Evolutionary conservation across 2,113 vertebrate species (phyloP), one percentile per base, ranked within the genome.

Genomic region (Misgurnus anguillicaudatus): DNA sequence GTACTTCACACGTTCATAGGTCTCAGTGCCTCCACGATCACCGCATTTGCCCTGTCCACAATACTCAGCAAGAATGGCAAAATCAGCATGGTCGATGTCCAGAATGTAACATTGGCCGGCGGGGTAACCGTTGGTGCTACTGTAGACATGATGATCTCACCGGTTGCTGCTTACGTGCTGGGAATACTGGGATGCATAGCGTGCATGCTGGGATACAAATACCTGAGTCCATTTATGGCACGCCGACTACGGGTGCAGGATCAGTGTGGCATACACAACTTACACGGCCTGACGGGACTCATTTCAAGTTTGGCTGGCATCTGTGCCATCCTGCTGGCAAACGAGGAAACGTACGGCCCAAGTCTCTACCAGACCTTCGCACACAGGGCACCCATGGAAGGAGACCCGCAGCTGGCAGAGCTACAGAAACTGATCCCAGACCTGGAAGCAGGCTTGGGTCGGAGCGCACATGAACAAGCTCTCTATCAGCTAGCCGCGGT

Each of bases 261-360:
- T 86, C 94, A 94, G 77, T 94, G 95, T 0, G 93, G 94, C 60
- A 95, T 95, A 84, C 94, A 96, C 76, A 96, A 95, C 84, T 87
- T 95, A 14, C 95, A 95, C 0, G 95, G 94, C 9, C 84, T 95
- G 38, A 94, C 94, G 0, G 93, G 94, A 71, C 89, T 95, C 17
- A 91, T 95, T 4, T 94, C 94, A 0, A 91, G 89, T 0, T 0
- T 83, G 0, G 94, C 94, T 7, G 94, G 94, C 0, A 85, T 90
- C 3, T 84, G 87, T 65, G 91, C 86, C 17, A 85, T 94, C 41
- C 82, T 95, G 79, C 42, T 83, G 45, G 89, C 90, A 2, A 62
- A 63, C 0, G 60, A 92, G 64, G 89, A 93, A 48, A 71, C 80
- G 4, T 91, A 94, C 0, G 82, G 86, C 0, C 88, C 87, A 5